A percentile compares a stretch with the other conserved stretches of the same genome.
These are phyloP conservation scores for Silurus glanis DNA, from an alignment of 2,113 vertebrate species.

Conservation along the genomic window DNA sequence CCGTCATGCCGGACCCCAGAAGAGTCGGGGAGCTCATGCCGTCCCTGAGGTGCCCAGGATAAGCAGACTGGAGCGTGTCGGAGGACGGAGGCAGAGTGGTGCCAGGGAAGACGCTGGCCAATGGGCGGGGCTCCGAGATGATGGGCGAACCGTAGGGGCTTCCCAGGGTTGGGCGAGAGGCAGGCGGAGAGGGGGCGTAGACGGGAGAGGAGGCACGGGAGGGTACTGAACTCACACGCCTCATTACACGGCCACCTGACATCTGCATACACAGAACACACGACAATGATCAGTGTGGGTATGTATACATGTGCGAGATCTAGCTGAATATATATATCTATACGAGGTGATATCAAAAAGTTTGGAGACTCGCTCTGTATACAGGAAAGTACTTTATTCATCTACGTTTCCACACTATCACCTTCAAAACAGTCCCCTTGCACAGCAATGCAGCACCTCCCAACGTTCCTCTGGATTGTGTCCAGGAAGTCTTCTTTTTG, in stretches of 20 bases:
- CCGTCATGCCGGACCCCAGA: constrained; percentile 86
- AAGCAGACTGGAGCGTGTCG: constrained; percentile 78
- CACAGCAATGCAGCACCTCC: no score
- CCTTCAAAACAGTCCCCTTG: no score
- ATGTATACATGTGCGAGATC: not conserved
- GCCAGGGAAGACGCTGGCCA: constrained; percentile 80
- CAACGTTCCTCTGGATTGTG: no score
- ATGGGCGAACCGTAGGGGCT: constrained; percentile 87
- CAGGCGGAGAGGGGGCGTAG: constrained; percentile 80
- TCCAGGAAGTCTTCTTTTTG: no score
- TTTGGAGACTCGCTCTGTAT: no score
- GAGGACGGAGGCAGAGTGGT: constrained; percentile 80
- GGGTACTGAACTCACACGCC: constrained; percentile 91
- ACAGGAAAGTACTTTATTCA: no score
- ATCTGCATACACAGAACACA: constrained; percentile 67
- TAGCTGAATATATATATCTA: not conserved
- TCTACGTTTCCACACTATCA: no score
- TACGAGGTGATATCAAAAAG: no score
- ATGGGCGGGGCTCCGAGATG: constrained; percentile 79
- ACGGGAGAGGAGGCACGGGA: constrained; percentile 92
- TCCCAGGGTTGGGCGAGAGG: constrained; percentile 85
- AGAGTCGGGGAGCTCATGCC: constrained; percentile 74
- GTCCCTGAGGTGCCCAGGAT: constrained; percentile 64
- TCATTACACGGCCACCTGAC: constrained; percentile 76
- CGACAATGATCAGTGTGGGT: not conserved